Base-by-base conservation (phyloP, 37 sponge, comb jelly and placozoan genomes). In the Chondrosia reniformis region DNA sequence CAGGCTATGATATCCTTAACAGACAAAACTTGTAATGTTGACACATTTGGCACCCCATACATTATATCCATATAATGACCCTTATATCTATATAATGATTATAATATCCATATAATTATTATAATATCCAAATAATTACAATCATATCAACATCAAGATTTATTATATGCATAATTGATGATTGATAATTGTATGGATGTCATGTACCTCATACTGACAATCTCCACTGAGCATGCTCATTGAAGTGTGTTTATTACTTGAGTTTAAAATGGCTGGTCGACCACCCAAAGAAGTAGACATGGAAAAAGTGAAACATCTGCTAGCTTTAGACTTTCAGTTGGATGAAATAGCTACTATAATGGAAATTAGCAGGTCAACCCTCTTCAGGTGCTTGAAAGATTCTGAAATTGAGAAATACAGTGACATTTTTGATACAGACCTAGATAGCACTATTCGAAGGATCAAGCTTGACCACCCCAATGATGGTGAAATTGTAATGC, bases 401-500 rank as follows among this genome's bases (percentile, higher is more conserved):
- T 41, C 72, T 69, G 7, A 39, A 44, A 69, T 69, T 69, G 72
- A 69, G 72, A 69, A 69, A 40, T 69, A 69, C 36, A 34, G 44
- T 69, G 72, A 69, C 72, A 69, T 69, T 6, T 39, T 44, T 39
- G 72, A 69, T 34, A 69, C 44, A 24, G 43, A 69, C 24, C 36
- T 69, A 24, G 72, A 69, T 40, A 44, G n/a, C 22, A 69, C 36
- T 24, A 24, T 69, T 10, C 38, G 36, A 34, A 34, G 37, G n/a
- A 69, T 69, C 72, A 69, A 69, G 44, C 42, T 24, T 31, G 37
- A 69, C 37, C 72, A 69, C 72, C 72, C 72, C 43, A 69, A 69
- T 69, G 72, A 69, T 69, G 72, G 72, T 69, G 72, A 69, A 69
- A 40, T 69, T 38, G 24, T 69, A 25, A 69, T 69, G 72, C 72